Evolutionary conservation across 2,888 invertebrate species (phyloP).

Genomic region (Drosophila stalkeri): DNA sequence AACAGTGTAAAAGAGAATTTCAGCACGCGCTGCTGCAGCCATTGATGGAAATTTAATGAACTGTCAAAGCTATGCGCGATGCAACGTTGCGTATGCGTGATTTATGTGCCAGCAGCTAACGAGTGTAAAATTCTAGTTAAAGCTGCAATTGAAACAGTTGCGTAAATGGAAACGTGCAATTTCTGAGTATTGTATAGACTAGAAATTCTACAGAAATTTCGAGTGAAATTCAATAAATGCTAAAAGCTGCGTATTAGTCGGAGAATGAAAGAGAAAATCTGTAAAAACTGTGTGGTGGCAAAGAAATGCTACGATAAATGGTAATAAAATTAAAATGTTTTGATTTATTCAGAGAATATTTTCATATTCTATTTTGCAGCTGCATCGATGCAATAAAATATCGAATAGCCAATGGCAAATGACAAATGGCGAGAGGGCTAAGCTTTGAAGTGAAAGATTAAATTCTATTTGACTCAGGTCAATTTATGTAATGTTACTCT

Average conservation of each 20-base stretch:
- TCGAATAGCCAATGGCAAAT: too few relatives aligned
- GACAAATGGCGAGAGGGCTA: too few relatives aligned
- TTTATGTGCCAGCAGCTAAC: constrained; percentile 52
- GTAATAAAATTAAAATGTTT: neutral
- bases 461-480: too few relatives aligned
- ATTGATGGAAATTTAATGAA: constrained; percentile 72
- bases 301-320: neutral
- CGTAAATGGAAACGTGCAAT: constrained; percentile 7
- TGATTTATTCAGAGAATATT: too few relatives aligned
- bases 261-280: neutral
- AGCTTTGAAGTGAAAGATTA: too few relatives aligned
- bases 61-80: constrained; percentile 60
- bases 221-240: neutral
- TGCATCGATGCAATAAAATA: too few relatives aligned
- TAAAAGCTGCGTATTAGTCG: neutral
- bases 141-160: constrained; percentile 20
- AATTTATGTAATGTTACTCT: too few relatives aligned
- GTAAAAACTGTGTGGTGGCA: neutral
- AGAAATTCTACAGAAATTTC: neutral
- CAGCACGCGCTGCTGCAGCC: constrained; percentile 41
- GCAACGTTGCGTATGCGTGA: constrained; percentile 72
- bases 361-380: too few relatives aligned
- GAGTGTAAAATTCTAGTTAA: constrained; percentile 29
- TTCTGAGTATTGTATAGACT: neutral
- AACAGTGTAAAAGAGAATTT: constrained; percentile 12